Conservation (phyloP, 2,797 vertebrate genomes). For the Acipenser transmontanus region DNA sequence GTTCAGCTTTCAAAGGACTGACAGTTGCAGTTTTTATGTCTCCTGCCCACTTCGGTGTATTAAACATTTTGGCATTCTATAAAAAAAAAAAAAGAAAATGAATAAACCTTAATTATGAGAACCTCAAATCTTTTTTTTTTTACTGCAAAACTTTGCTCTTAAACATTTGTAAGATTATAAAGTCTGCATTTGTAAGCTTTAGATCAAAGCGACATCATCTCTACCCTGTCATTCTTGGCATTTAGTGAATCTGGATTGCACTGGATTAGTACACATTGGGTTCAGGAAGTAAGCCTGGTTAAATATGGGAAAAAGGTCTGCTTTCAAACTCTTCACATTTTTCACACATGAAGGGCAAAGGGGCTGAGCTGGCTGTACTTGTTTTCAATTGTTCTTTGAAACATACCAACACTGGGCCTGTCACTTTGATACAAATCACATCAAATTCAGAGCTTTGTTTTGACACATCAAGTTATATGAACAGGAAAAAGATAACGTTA, state of each 20-base stretch:
- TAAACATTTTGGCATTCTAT: too few species aligned
- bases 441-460: background rate
- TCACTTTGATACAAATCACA: background rate
- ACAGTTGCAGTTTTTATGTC: too few species aligned
- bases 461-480: background rate
- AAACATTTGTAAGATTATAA: too few species aligned
- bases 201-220: constrained; percentile 6
- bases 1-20: too few species aligned
- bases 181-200: background rate
- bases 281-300: constrained; percentile 76
- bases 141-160: too few species aligned
- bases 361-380: constrained; percentile 48
- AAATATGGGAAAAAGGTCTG: constrained; percentile 75
- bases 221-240: constrained; percentile 53
- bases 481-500: too few species aligned
- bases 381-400: constrained; percentile 20
- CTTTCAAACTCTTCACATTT: constrained; percentile 43
- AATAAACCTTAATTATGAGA: too few species aligned
- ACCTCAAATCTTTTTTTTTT: too few species aligned
- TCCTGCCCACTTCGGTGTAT: too few species aligned
- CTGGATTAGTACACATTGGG: constrained; percentile 89
- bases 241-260: constrained; percentile 72
- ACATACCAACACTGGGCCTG: background rate
- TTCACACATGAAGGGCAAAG: constrained; percentile 49
- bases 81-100: too few species aligned